Evolutionary conservation across 1,140 invertebrate genomes (phyloP).

Genomic region (Bilobella aurantiaca): DNA sequence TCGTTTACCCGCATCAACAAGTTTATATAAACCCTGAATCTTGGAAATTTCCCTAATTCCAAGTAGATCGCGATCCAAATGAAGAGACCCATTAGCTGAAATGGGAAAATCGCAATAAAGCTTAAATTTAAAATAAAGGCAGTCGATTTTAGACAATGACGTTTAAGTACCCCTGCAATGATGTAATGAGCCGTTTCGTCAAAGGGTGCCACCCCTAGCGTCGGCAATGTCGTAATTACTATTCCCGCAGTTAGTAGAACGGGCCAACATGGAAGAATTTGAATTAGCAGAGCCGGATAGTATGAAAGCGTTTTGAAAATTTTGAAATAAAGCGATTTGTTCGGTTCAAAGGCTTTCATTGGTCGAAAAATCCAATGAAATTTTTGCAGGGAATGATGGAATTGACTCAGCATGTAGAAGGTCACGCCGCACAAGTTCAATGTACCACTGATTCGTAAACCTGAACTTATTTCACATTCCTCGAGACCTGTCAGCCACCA

Average conservation of each 20-base stretch:
- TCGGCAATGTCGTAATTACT: not conserved
- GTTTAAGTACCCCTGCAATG: conserved; percentile 11
- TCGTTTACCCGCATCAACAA: not conserved
- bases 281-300: not conserved
- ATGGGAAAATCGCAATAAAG: not conserved
- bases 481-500: not conserved
- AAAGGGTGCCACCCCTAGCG: not conserved
- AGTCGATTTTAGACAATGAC: too few relatives aligned
- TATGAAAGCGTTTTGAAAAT: not conserved
- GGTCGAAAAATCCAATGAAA: conserved; percentile 2
- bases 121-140: too few relatives aligned
- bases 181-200: not conserved
- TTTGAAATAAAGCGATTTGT: not conserved
- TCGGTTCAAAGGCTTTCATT: not conserved
- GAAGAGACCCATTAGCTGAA: conserved; percentile 2
- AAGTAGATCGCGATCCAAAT: conserved; percentile 3
- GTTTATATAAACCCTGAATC: conserved; percentile 4
- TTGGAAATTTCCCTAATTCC: conserved; percentile 8
- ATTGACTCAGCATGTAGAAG: not conserved
- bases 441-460: not conserved
- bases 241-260: not conserved
- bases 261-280: not conserved
- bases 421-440: not conserved
- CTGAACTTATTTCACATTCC: not conserved
- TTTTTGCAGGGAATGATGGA: not conserved